phyloP scores from a whole-genome alignment of 2,113 vertebrate species.

The Spea multiplicata region DNA sequence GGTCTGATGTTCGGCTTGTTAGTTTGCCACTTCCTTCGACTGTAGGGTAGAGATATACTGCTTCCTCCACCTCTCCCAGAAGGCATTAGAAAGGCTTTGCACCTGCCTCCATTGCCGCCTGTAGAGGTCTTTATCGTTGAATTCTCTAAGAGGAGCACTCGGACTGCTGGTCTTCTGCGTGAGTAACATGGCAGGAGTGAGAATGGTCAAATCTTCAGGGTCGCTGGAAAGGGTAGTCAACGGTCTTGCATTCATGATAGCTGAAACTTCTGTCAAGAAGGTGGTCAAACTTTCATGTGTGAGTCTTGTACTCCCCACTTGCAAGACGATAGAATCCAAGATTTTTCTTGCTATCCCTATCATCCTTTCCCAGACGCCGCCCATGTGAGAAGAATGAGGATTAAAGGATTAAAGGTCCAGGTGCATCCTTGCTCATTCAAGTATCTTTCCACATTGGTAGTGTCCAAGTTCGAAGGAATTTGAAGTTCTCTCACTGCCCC shows the following conservation, averaged over 20 bases:
- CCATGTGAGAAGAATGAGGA: slow-evolving; percentile 9
- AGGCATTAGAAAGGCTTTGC: not conserved
- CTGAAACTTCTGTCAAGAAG: not conserved
- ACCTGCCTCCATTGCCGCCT: not conserved
- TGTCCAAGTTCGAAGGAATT: not conserved
- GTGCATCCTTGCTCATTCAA: slow-evolving; percentile 8
- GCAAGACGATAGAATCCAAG: not conserved
- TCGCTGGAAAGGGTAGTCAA: not conserved
- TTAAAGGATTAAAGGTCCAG: slow-evolving; percentile 6
- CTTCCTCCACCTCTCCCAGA: not conserved
- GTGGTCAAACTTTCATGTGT: not conserved
- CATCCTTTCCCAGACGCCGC: not conserved
- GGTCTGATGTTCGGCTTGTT: too few relatives aligned
- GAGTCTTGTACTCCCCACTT: not conserved
- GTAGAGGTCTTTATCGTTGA: not conserved
- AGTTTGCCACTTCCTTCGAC: too few relatives aligned
- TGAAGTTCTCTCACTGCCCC: too few relatives aligned
- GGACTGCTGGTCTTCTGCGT: not conserved
- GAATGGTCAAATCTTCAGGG: not conserved
- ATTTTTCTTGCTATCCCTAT: not conserved
- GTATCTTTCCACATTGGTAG: not conserved
- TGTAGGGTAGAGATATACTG: too few relatives aligned
- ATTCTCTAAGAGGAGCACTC: not conserved
- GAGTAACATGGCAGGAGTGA: slow-evolving; percentile 5
- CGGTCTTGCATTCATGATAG: slow-evolving; percentile 7